Conservation (phyloP, 2,113 vertebrate genomes). For the Marmota monax region DNA sequence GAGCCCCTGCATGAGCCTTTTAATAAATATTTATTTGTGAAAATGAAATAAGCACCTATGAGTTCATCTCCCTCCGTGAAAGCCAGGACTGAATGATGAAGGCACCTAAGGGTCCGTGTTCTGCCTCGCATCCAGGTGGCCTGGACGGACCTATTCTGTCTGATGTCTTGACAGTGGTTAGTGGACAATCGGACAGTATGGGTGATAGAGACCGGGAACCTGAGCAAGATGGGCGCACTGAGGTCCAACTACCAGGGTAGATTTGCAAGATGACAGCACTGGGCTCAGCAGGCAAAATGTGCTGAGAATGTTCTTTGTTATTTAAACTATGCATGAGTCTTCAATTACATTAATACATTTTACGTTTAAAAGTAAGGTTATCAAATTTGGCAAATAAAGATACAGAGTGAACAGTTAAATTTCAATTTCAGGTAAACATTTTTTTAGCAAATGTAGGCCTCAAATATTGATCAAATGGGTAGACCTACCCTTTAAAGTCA, state of each 20-base stretch:
- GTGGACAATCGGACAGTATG: no score
- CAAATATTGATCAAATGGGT: no score
- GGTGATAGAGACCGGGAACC: no score
- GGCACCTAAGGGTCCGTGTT: rapidly evolving
- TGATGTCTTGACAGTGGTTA: neutral
- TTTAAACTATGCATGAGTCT: neutral
- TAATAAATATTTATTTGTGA: neutral
- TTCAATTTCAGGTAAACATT: no score
- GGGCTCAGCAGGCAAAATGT: neutral
- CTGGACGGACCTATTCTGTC: rapidly evolving
- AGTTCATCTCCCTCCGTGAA: rapidly evolving
- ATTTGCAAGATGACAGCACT: neutral
- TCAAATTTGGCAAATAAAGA: no score
- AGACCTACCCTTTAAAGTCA: no score
- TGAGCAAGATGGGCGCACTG: rapidly evolving
- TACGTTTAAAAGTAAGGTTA: neutral
- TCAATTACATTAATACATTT: neutral
- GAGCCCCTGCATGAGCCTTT: neutral
- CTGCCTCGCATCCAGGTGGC: rapidly evolving
- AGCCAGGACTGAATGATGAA: neutral
- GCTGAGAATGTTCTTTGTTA: neutral
- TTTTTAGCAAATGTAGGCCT: no score
- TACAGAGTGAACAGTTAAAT: no score
- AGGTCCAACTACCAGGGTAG: no score
- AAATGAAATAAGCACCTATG: rapidly evolving